A percentile compares a stretch with the other conserved stretches of the same genome.
phyloP scores from a whole-genome alignment of 2,113 vertebrate genomes.

The Odocoileus hemionus region DNA sequence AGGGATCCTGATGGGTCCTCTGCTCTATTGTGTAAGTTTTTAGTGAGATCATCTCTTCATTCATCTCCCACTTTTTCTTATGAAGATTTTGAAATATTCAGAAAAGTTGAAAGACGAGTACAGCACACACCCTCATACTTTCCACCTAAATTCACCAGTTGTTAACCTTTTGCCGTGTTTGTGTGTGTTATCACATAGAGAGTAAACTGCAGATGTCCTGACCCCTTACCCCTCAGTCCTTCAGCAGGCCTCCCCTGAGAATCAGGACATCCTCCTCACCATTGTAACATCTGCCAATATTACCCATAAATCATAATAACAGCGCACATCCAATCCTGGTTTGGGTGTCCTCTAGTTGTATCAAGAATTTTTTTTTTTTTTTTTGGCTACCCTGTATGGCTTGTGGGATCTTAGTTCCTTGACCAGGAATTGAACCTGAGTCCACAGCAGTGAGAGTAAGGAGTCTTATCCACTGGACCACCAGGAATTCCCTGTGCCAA shows the following conservation, averaged over 20 bases:
- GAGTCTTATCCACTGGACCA: background rate
- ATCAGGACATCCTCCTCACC: background rate
- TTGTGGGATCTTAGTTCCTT: background rate
- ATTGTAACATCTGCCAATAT: background rate
- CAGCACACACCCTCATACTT: background rate
- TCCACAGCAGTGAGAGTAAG: background rate
- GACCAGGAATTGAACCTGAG: background rate
- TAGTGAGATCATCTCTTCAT: background rate
- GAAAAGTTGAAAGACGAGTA: background rate
- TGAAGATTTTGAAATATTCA: background rate
- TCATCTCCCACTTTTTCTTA: background rate
- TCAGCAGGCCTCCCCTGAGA: background rate
- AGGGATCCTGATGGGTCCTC: background rate
- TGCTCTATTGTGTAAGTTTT: background rate
- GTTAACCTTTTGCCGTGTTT: background rate
- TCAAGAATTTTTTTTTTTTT: too few species aligned
- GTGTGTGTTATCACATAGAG: background rate
- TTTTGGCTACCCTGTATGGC: background rate
- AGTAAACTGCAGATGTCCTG: background rate
- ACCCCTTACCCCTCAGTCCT: too few species aligned
- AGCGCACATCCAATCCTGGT: background rate
- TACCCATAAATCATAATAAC: accelerated
- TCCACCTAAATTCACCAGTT: background rate
- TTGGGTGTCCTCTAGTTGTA: background rate
- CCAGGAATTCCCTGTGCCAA: background rate